A percentile compares a stretch with the other conserved stretches of the same genome.
Conservation (phyloP, 2,888 invertebrate genomes). For the Glaucopsyche alexis region DNA sequence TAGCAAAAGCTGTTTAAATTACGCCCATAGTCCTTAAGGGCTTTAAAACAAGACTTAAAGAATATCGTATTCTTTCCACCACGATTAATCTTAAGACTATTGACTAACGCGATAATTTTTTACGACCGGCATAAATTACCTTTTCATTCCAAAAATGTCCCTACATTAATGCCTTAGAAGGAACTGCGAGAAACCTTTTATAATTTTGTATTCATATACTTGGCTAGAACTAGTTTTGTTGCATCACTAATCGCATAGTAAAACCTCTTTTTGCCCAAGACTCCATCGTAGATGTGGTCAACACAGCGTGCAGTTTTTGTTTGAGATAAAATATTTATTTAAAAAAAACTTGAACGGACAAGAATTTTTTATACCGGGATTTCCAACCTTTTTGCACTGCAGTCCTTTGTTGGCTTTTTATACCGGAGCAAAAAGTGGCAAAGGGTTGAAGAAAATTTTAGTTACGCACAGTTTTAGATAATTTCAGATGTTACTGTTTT, state of each 20-base stretch:
- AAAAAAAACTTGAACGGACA: constrained; percentile 11
- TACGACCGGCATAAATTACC: constrained; percentile 2
- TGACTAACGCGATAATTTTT: not conserved
- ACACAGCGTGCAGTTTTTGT: not conserved
- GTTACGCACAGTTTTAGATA: too few species aligned
- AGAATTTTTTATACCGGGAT: not conserved
- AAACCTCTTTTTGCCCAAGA: constrained; percentile 9
- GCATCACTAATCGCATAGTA: constrained; percentile 5
- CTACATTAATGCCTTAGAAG: not conserved
- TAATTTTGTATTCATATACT: not conserved
- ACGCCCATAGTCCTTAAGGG: too few species aligned
- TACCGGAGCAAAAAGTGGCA: too few species aligned
- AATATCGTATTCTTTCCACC: not conserved
- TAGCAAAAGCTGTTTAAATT: too few species aligned
- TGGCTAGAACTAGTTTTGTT: not conserved
- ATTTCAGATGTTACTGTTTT: too few species aligned
- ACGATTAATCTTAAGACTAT: not conserved
- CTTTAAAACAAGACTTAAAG: not conserved
- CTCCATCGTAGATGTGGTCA: not conserved
- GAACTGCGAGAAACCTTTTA: not conserved
- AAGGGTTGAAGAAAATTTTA: too few species aligned
- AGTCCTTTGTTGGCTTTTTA: too few species aligned
- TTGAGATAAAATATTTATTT: not conserved
- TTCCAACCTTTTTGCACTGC: not conserved
- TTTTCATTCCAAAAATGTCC: constrained; percentile 12